Percentiles rank a stretch among this genome's conserved stretches.
phyloP scores from a whole-genome alignment of 1,140 invertebrate genomes.

The Chironomus tepperi region DNA sequence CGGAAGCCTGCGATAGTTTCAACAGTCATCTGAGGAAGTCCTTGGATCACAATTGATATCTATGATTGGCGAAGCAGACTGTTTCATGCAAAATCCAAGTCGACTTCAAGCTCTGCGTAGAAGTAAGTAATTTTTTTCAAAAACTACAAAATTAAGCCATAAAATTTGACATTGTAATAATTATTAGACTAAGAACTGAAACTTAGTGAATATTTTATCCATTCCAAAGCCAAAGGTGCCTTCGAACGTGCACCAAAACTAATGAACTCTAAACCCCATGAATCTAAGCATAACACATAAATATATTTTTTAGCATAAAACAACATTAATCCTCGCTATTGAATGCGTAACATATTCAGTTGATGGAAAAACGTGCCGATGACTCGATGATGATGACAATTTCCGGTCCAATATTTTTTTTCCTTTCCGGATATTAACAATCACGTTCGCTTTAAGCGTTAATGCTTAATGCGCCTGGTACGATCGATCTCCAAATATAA shows the following conservation, averaged over 20 bases:
- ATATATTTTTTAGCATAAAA: neutral
- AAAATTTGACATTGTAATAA: too few species aligned
- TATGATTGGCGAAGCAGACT: too few species aligned
- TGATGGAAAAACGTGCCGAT: slow-evolving; percentile 11
- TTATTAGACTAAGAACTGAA: too few species aligned
- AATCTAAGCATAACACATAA: neutral
- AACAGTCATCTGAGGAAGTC: too few species aligned
- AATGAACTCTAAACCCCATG: neutral
- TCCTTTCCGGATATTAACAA: slow-evolving; percentile 21
- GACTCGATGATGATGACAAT: slow-evolving; percentile 11
- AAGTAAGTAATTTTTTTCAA: too few species aligned
- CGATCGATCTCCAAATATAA: neutral
- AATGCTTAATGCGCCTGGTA: slow-evolving; percentile 14
- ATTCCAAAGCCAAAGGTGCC: too few species aligned
- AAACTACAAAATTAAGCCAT: too few species aligned
- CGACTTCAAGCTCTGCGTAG: too few species aligned
- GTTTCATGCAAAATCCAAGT: too few species aligned
- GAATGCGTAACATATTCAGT: slow-evolving; percentile 11
- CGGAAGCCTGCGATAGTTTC: too few species aligned
- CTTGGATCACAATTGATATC: too few species aligned
- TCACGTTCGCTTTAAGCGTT: neutral
- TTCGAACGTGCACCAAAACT: neutral
- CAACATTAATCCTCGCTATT: neutral
- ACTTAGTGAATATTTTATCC: too few species aligned
- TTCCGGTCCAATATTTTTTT: slow-evolving; percentile 12